A percentile compares a stretch with the other conserved stretches of the same genome.
Evolutionary conservation across 2,797 vertebrate species (phyloP).

Genomic region (Saxicola maurus): DNA sequence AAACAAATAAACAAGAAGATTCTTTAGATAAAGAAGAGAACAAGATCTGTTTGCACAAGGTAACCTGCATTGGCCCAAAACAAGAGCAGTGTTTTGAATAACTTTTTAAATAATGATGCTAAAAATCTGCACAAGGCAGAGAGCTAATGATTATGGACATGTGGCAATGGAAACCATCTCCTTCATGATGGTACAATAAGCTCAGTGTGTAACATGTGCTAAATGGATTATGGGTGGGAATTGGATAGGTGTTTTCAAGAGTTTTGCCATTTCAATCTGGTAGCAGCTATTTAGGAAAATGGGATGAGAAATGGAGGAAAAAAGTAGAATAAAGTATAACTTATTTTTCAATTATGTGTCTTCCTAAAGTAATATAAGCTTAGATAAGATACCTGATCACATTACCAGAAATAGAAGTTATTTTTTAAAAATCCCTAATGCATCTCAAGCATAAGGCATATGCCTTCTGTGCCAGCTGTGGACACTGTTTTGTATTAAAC

Average conservation of each 20-base stretch:
- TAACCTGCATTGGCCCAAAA: neutral
- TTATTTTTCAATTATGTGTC: neutral
- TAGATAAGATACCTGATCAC: neutral
- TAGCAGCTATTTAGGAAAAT: neutral
- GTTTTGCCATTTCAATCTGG: neutral
- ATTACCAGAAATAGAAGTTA: neutral
- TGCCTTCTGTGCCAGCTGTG: fast-evolving
- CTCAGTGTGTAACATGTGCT: neutral
- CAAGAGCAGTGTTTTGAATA: neutral
- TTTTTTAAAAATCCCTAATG: neutral
- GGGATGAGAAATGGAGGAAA: neutral
- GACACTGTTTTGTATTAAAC: neutral
- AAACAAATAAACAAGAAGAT: conserved; percentile 7
- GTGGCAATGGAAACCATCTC: neutral
- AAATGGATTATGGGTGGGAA: neutral
- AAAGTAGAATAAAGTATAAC: neutral
- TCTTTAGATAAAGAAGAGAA: neutral
- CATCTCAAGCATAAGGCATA: neutral
- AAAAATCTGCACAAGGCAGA: neutral
- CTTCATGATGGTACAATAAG: neutral
- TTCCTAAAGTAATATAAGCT: neutral
- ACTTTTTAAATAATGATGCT: neutral
- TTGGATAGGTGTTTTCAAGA: neutral
- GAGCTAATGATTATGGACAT: neutral
- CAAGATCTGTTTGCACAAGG: neutral